Evolutionary conservation across 2,797 vertebrate species (phyloP).

Genomic region (Poeciliopsis presidionis): DNA sequence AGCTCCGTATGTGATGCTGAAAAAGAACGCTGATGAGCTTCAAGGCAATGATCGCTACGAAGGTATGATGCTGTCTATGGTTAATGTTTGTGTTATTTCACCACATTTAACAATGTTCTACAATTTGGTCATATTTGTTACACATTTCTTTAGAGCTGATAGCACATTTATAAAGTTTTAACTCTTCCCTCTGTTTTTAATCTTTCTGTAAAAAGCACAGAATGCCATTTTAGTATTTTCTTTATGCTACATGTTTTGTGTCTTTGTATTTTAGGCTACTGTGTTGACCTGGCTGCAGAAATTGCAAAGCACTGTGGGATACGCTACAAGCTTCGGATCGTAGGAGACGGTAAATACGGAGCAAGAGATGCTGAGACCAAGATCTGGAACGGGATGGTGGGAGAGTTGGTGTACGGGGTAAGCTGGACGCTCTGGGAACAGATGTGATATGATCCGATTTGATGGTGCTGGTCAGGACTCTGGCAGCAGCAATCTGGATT

Average conservation of each 20-base stretch:
- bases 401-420: constrained; percentile 98
- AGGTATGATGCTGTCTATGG: constrained; percentile 52
- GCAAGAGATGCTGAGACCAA: constrained; percentile 97
- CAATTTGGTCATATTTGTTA: not conserved
- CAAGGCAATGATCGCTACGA: constrained; percentile 96
- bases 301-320: constrained; percentile 97
- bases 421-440: constrained; percentile 57
- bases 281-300: constrained; percentile 95
- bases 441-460: not conserved
- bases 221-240: not conserved
- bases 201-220: not conserved
- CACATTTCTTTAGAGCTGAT: not conserved
- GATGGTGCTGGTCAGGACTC: not conserved
- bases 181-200: not conserved
- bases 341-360: constrained; percentile 96
- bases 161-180: not conserved
- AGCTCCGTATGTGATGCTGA: constrained; percentile 97
- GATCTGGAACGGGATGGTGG: constrained; percentile 99
- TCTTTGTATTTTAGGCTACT: constrained; percentile 79
- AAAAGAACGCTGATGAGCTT: constrained; percentile 95
- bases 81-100: not conserved
- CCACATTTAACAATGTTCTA: not conserved
- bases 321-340: constrained; percentile 96
- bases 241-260: not conserved
- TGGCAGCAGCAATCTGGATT: not conserved